Percentiles rank a stretch among this genome's conserved stretches.
Conservation (phyloP, 1,140 invertebrate genomes). For the Zaprionus camerounensis region DNA sequence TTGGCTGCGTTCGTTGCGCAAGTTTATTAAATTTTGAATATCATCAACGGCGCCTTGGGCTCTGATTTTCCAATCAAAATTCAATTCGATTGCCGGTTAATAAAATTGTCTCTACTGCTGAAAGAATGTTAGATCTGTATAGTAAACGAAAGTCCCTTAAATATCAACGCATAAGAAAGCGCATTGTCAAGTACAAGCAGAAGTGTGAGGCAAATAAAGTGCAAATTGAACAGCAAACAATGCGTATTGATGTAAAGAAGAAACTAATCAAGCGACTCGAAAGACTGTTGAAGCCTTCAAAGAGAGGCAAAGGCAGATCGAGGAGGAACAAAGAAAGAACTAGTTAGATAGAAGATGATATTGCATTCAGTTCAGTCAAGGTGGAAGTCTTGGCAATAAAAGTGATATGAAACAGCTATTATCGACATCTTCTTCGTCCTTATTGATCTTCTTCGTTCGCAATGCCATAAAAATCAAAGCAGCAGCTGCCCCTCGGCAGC, state of each 20-base stretch:
- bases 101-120: conserved; percentile 23
- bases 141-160: neutral
- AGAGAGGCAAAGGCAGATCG: neutral
- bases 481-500: conserved; percentile 12
- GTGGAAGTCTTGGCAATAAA: neutral
- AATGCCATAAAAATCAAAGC: conserved; percentile 73
- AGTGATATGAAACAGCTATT: neutral
- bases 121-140: conserved; percentile 33
- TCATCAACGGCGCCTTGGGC: conserved; percentile 2
- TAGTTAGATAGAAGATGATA: neutral
- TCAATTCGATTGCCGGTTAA: conserved; percentile 26
- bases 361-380: neutral
- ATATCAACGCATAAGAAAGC: conserved; percentile 10
- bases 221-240: conserved; percentile 1
- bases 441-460: conserved; percentile 29
- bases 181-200: neutral
- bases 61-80: conserved; percentile 68
- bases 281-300: neutral
- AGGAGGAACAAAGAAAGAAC: neutral
- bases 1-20: conserved; percentile 24
- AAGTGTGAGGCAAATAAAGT: neutral
- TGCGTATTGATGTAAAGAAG: conserved; percentile 33
- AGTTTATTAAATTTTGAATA: conserved; percentile 62
- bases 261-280: conserved; percentile 38
- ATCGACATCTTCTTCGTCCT: neutral